phyloP scores from a whole-genome alignment of 2,113 vertebrate species.

The Tringa solitaria region DNA sequence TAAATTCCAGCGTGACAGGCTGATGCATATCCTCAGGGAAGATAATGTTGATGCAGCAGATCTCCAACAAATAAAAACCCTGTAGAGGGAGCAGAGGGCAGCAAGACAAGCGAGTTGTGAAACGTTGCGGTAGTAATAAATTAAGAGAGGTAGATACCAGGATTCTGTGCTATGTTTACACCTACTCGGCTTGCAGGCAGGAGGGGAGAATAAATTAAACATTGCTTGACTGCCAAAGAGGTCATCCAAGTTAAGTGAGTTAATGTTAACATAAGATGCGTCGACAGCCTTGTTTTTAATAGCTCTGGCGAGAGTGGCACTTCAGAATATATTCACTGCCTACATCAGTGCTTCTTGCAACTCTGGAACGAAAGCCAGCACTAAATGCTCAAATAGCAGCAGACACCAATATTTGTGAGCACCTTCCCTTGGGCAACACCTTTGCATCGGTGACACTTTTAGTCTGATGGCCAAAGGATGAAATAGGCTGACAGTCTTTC shows the following conservation, averaged over 20 bases:
- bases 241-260: background rate
- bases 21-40: background rate
- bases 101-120: background rate
- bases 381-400: background rate
- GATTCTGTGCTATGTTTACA: background rate
- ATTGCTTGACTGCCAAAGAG: background rate
- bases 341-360: background rate
- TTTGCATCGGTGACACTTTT: background rate
- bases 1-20: slow-evolving; percentile 5
- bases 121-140: background rate
- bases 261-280: background rate
- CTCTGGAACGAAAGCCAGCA: background rate
- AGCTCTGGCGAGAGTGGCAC: background rate
- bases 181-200: background rate
- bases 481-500: background rate
- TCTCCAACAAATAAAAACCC: background rate
- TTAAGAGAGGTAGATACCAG: background rate
- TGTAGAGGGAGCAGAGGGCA: background rate
- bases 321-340: background rate
- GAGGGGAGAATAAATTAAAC: background rate
- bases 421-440: background rate
- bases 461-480: background rate
- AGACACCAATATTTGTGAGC: background rate
- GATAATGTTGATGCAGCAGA: slow-evolving; percentile 6
- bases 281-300: background rate